phyloP scores from a whole-genome alignment of 2,888 invertebrate genomes.

The Blera fallax region DNA sequence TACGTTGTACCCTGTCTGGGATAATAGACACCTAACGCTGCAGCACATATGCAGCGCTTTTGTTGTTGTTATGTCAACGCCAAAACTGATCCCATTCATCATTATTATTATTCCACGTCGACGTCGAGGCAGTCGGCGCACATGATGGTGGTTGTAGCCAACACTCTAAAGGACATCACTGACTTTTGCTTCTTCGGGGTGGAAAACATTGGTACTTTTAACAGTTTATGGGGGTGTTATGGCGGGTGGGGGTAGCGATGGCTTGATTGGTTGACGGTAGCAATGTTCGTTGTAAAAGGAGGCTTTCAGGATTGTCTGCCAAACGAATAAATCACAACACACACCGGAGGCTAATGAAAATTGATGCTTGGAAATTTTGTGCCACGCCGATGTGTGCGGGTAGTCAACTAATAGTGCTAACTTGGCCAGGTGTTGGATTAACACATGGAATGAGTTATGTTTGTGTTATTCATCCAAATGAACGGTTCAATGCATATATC shows the following conservation, averaged over 20 bases:
- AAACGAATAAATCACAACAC: constrained; percentile 57
- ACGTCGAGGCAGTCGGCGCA: not conserved
- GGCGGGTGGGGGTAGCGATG: not conserved
- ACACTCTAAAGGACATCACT: not conserved
- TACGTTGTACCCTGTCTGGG: not conserved
- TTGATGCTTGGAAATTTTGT: constrained; percentile 51
- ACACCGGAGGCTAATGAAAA: constrained; percentile 58
- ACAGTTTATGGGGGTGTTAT: not conserved
- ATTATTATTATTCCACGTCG: constrained; percentile 46
- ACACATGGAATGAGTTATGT: constrained; percentile 38
- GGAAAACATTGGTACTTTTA: not conserved
- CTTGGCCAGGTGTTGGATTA: constrained; percentile 41
- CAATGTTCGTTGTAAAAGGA: not conserved
- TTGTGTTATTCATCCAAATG: constrained; percentile 4
- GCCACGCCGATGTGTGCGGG: not conserved
- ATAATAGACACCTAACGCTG: not conserved
- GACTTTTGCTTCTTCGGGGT: constrained; percentile 17
- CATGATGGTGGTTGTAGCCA: not conserved
- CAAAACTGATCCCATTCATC: constrained; percentile 51
- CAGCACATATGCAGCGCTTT: not conserved
- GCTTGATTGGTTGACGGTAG: constrained; percentile 1
- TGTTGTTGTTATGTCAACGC: constrained; percentile 44
- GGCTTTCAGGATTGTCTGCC: constrained; percentile 25
- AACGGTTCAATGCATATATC: not conserved
- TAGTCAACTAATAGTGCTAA: constrained; percentile 20